A percentile compares a stretch with the other conserved stretches of the same genome.
Conservation (phyloP, 1,140 invertebrate genomes). For the Scaptomyza montana region DNA sequence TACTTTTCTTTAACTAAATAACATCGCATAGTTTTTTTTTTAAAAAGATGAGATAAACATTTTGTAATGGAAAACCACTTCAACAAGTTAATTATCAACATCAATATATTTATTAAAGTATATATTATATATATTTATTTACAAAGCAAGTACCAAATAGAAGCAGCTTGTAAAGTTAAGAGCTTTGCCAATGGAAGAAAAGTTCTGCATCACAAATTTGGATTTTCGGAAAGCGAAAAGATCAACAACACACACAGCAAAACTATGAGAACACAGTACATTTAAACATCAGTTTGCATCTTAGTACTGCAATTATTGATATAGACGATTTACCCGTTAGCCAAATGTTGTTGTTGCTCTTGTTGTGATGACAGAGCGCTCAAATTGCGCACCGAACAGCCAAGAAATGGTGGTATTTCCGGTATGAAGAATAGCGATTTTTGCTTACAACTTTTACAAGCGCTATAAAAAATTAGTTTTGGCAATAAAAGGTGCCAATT, state of each 20-base stretch:
- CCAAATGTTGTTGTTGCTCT: conserved; percentile 60
- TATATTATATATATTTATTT: conserved; percentile 1
- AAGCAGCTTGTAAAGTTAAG: conserved; percentile 38
- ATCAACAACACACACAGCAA: conserved; percentile 28
- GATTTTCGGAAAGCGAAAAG: conserved; percentile 26
- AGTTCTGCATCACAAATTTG: conserved; percentile 43
- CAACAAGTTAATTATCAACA: background rate
- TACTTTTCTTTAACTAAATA: no score
- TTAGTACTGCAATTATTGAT: conserved; percentile 15
- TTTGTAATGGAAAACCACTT: conserved; percentile 1
- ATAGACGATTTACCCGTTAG: conserved; percentile 72
- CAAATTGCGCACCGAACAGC: conserved; percentile 79
- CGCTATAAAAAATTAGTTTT: conserved; percentile 51
- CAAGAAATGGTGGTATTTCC: conserved; percentile 80
- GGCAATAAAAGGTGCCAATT: background rate
- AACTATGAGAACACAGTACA: conserved; percentile 24
- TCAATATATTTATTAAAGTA: background rate
- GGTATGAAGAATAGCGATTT: conserved; percentile 68
- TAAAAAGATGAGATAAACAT: no score
- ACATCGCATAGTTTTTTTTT: no score
- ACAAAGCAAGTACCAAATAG: background rate
- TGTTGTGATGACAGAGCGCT: conserved; percentile 53
- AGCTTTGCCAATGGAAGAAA: conserved; percentile 44
- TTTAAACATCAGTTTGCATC: conserved; percentile 19
- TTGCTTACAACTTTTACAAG: conserved; percentile 78